Conservation (phyloP, 37 sponge, comb jelly and placozoan species). For the Chondrosia reniformis region DNA sequence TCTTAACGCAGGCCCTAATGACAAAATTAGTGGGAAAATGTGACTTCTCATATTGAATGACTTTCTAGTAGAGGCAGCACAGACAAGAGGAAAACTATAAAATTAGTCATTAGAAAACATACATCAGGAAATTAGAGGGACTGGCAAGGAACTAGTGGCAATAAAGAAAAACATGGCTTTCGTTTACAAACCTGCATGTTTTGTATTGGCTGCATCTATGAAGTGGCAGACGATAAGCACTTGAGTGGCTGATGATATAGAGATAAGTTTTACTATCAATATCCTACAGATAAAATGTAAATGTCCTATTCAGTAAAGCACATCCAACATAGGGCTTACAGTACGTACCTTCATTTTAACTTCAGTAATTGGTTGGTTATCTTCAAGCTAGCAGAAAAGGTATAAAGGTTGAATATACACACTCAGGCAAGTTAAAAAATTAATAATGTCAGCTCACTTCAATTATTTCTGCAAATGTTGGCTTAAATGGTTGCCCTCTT, state of each 20-base stretch:
- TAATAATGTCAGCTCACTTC: not conserved
- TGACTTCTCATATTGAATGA: too few relatives aligned
- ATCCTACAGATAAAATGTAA: not conserved
- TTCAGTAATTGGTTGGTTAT: not conserved
- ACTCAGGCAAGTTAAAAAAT: not conserved
- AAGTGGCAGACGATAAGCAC: not conserved
- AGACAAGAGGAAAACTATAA: too few relatives aligned
- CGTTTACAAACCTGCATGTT: not conserved
- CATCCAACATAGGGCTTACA: not conserved
- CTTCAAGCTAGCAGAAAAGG: not conserved
- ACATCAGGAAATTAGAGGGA: too few relatives aligned
- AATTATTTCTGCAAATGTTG: not conserved
- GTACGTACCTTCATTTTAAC: not conserved
- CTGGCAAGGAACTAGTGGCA: too few relatives aligned
- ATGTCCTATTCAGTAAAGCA: not conserved
- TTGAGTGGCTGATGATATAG: not conserved
- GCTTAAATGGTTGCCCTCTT: not conserved
- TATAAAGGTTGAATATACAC: not conserved
- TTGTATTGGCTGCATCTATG: constrained; percentile 2
- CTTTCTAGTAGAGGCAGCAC: too few relatives aligned
- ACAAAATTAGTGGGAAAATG: too few relatives aligned
- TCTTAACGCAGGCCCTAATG: not conserved
- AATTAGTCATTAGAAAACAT: too few relatives aligned
- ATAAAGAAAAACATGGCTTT: too few relatives aligned
- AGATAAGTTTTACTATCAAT: not conserved